Conservation (phyloP, 2,797 vertebrate genomes). For the Sus cebifrons region DNA sequence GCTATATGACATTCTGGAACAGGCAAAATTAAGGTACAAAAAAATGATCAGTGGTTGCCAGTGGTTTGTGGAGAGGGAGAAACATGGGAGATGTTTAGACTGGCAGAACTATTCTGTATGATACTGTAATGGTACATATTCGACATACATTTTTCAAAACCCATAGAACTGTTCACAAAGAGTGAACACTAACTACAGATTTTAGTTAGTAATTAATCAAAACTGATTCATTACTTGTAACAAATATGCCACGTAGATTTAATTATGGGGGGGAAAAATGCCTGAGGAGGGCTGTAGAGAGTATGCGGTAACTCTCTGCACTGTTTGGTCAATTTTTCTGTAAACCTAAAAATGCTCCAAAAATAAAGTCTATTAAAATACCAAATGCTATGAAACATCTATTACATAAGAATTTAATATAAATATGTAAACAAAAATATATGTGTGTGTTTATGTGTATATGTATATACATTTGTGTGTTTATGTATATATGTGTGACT, state of each 20-base stretch:
- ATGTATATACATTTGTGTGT: not conserved
- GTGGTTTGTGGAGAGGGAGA: not conserved
- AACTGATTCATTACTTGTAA: not conserved
- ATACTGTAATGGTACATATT: not conserved
- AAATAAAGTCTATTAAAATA: not conserved
- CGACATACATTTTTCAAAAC: not conserved
- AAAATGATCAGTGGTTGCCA: not conserved
- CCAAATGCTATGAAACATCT: not conserved
- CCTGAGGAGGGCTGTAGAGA: not conserved
- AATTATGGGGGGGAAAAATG: not conserved
- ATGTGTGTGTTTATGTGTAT: not conserved
- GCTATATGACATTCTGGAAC: not conserved
- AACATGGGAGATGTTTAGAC: not conserved
- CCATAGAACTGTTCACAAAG: not conserved
- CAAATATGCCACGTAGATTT: not conserved
- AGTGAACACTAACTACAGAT: not conserved
- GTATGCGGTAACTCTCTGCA: not conserved
- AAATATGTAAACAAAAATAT: not conserved
- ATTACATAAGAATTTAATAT: not conserved
- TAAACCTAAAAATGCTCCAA: not conserved
- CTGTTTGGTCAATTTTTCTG: not conserved
- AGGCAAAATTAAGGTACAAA: not conserved
- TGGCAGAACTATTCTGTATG: not conserved
- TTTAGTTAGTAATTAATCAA: not conserved
- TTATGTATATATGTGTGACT: not conserved